A percentile compares a stretch with the other conserved stretches of the same genome.
Evolutionary conservation across 2,888 invertebrate species (phyloP).

Genomic region (Pomacea canaliculata): DNA sequence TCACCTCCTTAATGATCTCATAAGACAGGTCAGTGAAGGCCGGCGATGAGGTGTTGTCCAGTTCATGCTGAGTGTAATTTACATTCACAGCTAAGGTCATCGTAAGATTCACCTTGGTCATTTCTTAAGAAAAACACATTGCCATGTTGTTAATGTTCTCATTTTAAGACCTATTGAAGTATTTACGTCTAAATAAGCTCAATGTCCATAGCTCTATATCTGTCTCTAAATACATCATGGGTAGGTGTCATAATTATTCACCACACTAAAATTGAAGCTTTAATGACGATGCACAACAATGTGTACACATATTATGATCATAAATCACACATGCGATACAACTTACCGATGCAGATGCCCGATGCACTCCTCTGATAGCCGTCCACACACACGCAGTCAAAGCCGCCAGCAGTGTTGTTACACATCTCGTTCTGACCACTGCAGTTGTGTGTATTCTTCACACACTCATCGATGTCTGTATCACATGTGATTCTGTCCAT

Average conservation of each 20-base stretch:
- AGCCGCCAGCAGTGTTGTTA: slow-evolving; percentile 3
- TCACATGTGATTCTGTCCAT: not conserved
- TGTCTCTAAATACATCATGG: no score
- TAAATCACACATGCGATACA: not conserved
- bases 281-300: not conserved
- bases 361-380: not conserved
- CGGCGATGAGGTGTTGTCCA: no score
- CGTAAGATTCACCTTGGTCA: no score
- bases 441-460: not conserved
- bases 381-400: not conserved
- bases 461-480: slow-evolving; percentile 20
- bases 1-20: no score
- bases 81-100: no score
- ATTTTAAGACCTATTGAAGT: not conserved
- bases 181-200: not conserved
- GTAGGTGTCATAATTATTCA: no score
- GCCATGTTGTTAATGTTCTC: not conserved
- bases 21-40: no score
- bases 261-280: no score
- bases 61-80: no score
- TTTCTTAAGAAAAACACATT: not conserved
- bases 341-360: slow-evolving; percentile 12
- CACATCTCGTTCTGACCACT: not conserved
- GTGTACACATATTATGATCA: no score
- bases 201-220: not conserved